Conservation (phyloP, 2,113 vertebrate species). For the Grammomys dolichurus region DNA sequence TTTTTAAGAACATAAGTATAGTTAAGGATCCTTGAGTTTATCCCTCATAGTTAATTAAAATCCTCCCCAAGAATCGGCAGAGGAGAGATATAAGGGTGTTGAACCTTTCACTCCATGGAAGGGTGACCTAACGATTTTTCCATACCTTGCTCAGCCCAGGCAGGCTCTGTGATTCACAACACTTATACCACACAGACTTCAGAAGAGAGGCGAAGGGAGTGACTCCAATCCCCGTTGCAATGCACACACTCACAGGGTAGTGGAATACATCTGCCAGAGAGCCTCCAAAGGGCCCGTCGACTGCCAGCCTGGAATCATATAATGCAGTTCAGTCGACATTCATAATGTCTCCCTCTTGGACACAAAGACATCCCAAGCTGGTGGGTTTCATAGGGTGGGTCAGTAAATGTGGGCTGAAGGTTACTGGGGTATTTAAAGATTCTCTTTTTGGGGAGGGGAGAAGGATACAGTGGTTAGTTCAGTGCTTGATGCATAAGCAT, state of each 20-base stretch:
- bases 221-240: constrained; percentile 90
- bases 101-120: constrained; percentile 60
- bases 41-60: constrained; percentile 79
- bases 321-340: neutral
- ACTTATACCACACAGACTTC: constrained; percentile 89
- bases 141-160: constrained; percentile 88
- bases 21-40: constrained; percentile 79
- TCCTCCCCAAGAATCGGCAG: constrained; percentile 68
- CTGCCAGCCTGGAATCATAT: constrained; percentile 85
- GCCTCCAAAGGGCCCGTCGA: constrained; percentile 90
- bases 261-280: constrained; percentile 86
- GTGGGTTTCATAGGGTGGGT: neutral
- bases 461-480: neutral
- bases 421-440: neutral
- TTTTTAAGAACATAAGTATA: constrained; percentile 81
- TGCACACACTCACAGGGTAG: constrained; percentile 88
- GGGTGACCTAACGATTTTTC: constrained; percentile 38
- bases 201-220: constrained; percentile 90
- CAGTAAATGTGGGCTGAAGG: neutral
- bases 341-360: neutral
- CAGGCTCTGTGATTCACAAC: constrained; percentile 72
- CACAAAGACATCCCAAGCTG: no score
- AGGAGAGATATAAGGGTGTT: constrained; percentile 54
- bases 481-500: neutral
- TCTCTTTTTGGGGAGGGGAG: neutral